Evolutionary conservation across 1,140 invertebrate genomes (phyloP), one percentile per base, ranked within the genome.

Genomic region (Microplitis demolitor): DNA sequence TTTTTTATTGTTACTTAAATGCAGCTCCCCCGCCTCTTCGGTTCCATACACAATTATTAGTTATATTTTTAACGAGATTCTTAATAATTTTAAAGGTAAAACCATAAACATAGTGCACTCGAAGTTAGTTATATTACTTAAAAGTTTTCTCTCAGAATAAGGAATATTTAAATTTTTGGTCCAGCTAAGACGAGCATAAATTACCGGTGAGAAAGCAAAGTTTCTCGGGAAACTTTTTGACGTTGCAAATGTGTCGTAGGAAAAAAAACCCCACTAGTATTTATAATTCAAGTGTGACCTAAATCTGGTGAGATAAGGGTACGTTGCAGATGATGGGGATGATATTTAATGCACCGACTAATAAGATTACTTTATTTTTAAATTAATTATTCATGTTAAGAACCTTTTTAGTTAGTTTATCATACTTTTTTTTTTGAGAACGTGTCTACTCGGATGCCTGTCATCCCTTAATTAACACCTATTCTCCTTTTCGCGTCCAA

Each of bases 111-210:
- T 39, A 69, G 37, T 45, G 35, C 35, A 39, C 24, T 60, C 56
- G 54, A 24, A 33, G 56, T 34, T 61, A 16, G 58, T 62, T 33
- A 56, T 50, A 39, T 9, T 39, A 39, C 39, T 69, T 31, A n/a
- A 69, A 51, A 60, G 31, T 62, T 69, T 56, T 14, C 68, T 39
- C 34, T 24, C 35, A 45, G 39, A 0, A 45, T 60, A 69, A 16
- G 50, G 58, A 69, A 69, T 74, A 72, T 79, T 81, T 79, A 81
- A 81, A 83, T 82, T 80, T 80, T 66, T 78, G 80, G 66, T 80
- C n/a, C 79, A 81, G 79, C 79, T 78, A 77, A 80, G 74, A 54
- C 64, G 66, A 71, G 56, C 77, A 77, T 81, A 82, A 78, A 80
- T 80, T 81, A 37, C 24, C 13, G 13, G 33, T 51, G 54, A 68